These are phyloP conservation scores for Rousettus leschenaultii DNA, from an alignment of 2,113 vertebrate species.

Conservation along the genomic window DNA sequence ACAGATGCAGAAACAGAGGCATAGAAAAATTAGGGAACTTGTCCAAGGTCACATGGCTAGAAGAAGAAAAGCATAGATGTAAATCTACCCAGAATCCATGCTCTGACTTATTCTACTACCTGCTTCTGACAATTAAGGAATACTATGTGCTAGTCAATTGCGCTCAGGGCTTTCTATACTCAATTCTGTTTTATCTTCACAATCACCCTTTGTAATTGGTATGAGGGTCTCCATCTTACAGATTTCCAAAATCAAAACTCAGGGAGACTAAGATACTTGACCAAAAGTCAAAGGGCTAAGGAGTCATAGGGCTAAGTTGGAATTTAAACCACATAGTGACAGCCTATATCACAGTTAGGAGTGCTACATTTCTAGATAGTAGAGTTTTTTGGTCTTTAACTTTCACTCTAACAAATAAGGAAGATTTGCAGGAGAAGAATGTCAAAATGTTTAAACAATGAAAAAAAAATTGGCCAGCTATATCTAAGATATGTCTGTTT, in stretches of 20 bases:
- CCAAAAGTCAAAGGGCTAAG: background rate
- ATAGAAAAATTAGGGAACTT: background rate
- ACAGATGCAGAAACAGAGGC: background rate
- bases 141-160: background rate
- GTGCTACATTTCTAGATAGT: background rate
- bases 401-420: background rate
- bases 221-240: background rate
- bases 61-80: background rate
- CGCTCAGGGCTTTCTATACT: background rate
- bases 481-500: background rate
- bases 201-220: background rate
- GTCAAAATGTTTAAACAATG: background rate
- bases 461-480: background rate
- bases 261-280: conserved; percentile 23
- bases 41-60: background rate
- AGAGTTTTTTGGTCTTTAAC: too few relatives aligned
- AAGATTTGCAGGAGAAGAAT: background rate
- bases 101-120: background rate
- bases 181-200: background rate
- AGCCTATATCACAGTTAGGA: background rate
- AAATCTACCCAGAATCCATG: background rate
- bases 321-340: background rate
- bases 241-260: background rate
- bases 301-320: background rate
- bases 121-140: background rate